Conservation (phyloP, 2,888 invertebrate genomes). For the Zaprionus bogoriensis region DNA sequence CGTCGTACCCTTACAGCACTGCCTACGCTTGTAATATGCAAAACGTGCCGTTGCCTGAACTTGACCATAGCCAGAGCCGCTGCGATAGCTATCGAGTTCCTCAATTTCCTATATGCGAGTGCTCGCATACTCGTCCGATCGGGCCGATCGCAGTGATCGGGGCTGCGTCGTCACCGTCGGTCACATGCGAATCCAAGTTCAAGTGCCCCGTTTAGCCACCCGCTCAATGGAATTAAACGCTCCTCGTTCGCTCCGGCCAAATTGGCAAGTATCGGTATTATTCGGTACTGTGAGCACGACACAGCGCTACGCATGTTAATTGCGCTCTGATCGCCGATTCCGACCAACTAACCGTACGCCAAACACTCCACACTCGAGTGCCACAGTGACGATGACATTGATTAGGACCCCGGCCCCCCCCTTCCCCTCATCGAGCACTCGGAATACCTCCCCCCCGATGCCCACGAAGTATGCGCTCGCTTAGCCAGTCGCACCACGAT, state of each 20-base stretch:
- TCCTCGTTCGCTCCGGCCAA: slow-evolving; percentile 29
- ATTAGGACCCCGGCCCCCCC: slow-evolving; percentile 1
- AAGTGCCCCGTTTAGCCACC: slow-evolving; percentile 42
- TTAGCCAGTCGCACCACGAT: slow-evolving; percentile 39
- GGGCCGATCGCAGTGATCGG: neutral
- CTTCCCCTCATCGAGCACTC: no score
- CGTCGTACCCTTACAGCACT: neutral
- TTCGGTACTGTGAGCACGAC: slow-evolving; percentile 29
- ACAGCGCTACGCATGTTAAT: slow-evolving; percentile 57
- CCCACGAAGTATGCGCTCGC: neutral
- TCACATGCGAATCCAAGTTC: slow-evolving; percentile 68
- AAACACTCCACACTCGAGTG: slow-evolving; percentile 21
- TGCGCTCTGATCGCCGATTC: slow-evolving; percentile 48
- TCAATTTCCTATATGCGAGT: slow-evolving; percentile 14
- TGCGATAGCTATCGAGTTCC: slow-evolving; percentile 31
- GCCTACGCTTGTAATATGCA: slow-evolving; percentile 41
- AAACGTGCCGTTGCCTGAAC: slow-evolving; percentile 66
- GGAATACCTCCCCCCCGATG: neutral
- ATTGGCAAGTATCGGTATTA: slow-evolving; percentile 52
- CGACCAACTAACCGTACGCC: slow-evolving; percentile 28
- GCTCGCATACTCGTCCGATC: slow-evolving; percentile 1
- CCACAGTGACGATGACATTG: slow-evolving; percentile 46
- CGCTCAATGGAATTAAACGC: slow-evolving; percentile 44
- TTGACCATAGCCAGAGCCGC: slow-evolving; percentile 54
- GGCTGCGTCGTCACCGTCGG: no score